A percentile compares a stretch with the other conserved stretches of the same genome.
phyloP scores from a whole-genome alignment of 23 tunicate species.

The Corella eumyota region DNA sequence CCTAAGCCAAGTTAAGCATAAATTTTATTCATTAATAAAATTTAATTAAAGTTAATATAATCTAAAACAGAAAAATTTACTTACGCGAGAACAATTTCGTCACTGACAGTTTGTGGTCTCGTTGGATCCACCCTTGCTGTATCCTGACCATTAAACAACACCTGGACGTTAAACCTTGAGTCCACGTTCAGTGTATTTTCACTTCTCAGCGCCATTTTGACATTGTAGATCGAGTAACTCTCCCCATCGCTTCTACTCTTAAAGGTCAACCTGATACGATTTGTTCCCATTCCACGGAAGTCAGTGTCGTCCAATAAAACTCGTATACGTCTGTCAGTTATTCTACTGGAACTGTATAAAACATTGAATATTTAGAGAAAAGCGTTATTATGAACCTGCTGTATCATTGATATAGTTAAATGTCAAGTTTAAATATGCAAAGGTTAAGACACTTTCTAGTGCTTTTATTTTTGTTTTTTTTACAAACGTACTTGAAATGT shows the following conservation, averaged over 20 bases:
- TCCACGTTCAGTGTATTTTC: conserved; percentile 45
- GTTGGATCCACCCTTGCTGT: conserved; percentile 6
- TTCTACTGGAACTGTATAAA: conserved; percentile 26
- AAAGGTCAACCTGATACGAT: conserved; percentile 13
- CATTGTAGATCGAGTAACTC: conserved; percentile 16
- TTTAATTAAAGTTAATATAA: too few species aligned
- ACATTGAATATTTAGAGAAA: too few species aligned
- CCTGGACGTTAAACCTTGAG: conserved; percentile 2
- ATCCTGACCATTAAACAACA: conserved; percentile 8
- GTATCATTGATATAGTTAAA: too few species aligned
- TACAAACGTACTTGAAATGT: too few species aligned
- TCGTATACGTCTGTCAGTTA: conserved; percentile 46
- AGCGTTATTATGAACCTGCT: too few species aligned
- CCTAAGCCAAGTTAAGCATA: too few species aligned
- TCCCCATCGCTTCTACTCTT: conserved; percentile 31
- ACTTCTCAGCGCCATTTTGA: conserved; percentile 15
- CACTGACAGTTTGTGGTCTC: conserved; percentile 15
- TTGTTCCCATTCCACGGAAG: conserved; percentile 12
- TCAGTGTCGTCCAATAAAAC: conserved; percentile 37
- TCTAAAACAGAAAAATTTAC: too few species aligned
- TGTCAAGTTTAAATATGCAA: too few species aligned
- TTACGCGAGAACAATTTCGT: conserved; percentile 9
- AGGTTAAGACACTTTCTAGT: too few species aligned
- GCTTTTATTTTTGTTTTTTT: too few species aligned
- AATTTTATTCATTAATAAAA: too few species aligned